Base-by-base conservation (phyloP, 2,888 invertebrate species). In the Ditula angustiorana region DNA sequence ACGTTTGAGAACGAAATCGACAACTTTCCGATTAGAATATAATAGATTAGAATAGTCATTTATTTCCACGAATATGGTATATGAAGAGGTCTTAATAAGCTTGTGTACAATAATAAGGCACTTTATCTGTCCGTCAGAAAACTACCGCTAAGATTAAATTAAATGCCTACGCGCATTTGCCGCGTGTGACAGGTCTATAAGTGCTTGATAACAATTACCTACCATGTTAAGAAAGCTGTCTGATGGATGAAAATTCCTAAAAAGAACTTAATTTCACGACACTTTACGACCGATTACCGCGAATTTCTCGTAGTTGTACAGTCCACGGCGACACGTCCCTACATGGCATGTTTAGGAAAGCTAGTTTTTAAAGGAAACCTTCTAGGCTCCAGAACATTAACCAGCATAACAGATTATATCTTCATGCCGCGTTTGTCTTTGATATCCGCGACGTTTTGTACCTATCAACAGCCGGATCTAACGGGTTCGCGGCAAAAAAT, bases 401-500 rank as follows among this genome's bases (percentile, higher is more conserved):
- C n/a, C n/a, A 41, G 19, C 35, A 35, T 10, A 19, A 41, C 41
- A 10, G 30, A 33, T 30, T 19, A 37, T 23, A 13, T 37, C 5
- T 23, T 23, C 13, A 53, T 30, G 10, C 7, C 4, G 11, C 30
- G 50, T 30, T 19, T 19, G 5, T 52, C 41, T 41, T 37, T 41
- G 28, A 56, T 56, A 41, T 26, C 19, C 16, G 55, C 55, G 41
- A 26, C 53, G 55, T 16, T 41, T 5, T n/a, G 41, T 56, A n/a
- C n/a, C n/a, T n/a, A 56, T 56, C 26, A 33, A n/a, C 28, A 5
- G 30, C 21, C 30, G 49, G 16, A 30, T 53, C 33, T 52, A 19
- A 30, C 52, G 52, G 41, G 24, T 37, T 24, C 23, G 52, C 21
- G 24, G 53, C 37, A 55, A 55, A 37, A 55, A 35, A 10, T 41